A percentile compares a stretch with the other conserved stretches of the same genome.
phyloP scores from a whole-genome alignment of 2,113 vertebrate genomes.

The Vireo altiloquus region DNA sequence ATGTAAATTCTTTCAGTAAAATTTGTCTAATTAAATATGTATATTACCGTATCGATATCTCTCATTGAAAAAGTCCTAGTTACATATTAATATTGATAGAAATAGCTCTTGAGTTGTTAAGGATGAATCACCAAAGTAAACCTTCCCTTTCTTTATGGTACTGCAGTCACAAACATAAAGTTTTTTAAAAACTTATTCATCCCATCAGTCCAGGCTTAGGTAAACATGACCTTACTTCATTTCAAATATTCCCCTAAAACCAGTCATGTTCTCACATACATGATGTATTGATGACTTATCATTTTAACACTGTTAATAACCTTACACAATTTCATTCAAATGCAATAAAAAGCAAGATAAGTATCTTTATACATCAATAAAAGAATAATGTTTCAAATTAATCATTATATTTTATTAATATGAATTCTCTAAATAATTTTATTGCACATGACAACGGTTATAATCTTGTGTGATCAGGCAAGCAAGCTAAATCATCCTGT shows the following conservation, averaged over 20 bases:
- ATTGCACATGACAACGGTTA: background rate
- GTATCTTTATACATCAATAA: background rate
- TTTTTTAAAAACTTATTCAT: background rate
- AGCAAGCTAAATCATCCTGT: background rate
- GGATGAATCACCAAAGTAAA: background rate
- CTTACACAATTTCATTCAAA: background rate
- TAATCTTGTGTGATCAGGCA: background rate
- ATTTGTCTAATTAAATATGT: conserved; percentile 13
- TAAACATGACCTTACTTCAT: background rate
- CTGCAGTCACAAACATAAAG: background rate
- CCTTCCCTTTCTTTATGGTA: background rate
- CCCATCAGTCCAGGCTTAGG: background rate
- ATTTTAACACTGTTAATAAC: background rate
- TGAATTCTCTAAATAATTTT: background rate
- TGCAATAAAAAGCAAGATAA: background rate
- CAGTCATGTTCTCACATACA: background rate
- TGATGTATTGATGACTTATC: background rate
- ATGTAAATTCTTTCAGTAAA: conserved; percentile 7
- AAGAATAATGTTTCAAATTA: background rate
- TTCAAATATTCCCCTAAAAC: background rate
- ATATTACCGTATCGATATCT: background rate
- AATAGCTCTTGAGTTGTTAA: background rate
- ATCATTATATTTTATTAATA: background rate
- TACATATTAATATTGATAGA: background rate
- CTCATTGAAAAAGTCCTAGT: background rate